phyloP scores from a whole-genome alignment of 2,797 vertebrate genomes.

The Cuniculus paca region DNA sequence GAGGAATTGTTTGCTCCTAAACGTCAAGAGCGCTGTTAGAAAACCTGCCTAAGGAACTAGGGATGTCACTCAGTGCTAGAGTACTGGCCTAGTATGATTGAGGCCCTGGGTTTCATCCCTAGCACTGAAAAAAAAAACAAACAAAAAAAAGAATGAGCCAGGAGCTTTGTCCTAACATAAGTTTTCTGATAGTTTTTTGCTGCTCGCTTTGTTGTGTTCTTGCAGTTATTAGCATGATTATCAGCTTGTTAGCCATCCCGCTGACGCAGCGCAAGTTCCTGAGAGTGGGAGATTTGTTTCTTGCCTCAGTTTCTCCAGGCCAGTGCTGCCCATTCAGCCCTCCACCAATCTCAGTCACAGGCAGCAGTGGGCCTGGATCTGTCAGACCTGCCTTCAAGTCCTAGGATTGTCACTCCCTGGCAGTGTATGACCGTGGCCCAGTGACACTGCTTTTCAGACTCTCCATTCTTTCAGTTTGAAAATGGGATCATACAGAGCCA shows the following conservation, averaged over 20 bases:
- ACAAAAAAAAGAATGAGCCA: neutral
- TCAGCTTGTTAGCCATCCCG: neutral
- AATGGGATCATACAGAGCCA: neutral
- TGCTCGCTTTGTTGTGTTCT: neutral
- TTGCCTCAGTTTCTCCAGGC: neutral
- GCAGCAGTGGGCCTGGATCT: neutral
- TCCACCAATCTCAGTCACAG: neutral
- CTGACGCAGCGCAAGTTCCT: neutral
- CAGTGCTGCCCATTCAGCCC: neutral
- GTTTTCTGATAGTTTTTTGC: neutral
- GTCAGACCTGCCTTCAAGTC: neutral
- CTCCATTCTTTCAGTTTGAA: neutral
- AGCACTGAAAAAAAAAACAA: neutral
- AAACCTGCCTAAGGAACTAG: neutral
- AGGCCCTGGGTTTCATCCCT: neutral
- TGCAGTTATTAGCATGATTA: neutral
- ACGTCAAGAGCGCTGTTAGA: neutral
- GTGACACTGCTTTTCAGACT: neutral
- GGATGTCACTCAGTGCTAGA: neutral
- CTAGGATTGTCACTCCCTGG: neutral
- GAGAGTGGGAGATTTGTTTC: neutral
- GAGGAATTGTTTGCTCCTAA: neutral
- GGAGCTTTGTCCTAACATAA: accelerated
- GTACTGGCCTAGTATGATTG: neutral
- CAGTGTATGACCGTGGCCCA: neutral